These are phyloP conservation scores for Sphinx pinastri DNA, from an alignment of 2,888 invertebrate genomes.

Conservation along the genomic window DNA sequence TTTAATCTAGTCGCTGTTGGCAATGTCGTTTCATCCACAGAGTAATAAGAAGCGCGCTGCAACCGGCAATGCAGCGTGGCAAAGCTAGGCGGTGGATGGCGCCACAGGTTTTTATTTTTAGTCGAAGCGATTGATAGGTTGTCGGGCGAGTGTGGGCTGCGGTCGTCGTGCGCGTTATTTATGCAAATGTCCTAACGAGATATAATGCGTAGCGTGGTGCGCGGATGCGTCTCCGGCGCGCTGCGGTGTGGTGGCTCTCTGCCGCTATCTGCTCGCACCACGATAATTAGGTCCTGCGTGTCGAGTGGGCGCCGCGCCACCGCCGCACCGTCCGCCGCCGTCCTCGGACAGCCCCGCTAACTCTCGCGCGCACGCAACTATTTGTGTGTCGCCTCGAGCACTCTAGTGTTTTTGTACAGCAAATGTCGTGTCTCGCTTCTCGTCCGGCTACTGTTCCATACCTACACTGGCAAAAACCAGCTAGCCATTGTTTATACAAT, in stretches of 20 bases:
- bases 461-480: constrained; percentile 50
- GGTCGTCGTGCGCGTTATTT: constrained; percentile 72
- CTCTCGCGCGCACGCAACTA: constrained; percentile 61
- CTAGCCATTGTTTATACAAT: constrained; percentile 57
- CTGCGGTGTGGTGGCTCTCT: constrained; percentile 19
- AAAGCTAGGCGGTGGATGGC: constrained; percentile 49
- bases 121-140: constrained; percentile 74
- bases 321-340: constrained; percentile 47
- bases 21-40: constrained; percentile 54
- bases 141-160: constrained; percentile 62
- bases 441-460: constrained; percentile 62
- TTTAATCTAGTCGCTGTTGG: constrained; percentile 70
- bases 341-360: constrained; percentile 40
- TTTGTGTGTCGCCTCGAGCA: constrained; percentile 81
- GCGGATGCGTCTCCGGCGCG: constrained; percentile 62
- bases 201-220: constrained; percentile 70
- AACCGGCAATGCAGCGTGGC: constrained; percentile 44
- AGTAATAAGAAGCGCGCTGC: constrained; percentile 53
- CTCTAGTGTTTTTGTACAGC: constrained; percentile 71
- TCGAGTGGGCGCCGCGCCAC: constrained; percentile 50
- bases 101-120: constrained; percentile 74
- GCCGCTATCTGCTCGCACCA: constrained; percentile 65
- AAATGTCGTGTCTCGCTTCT: constrained; percentile 63
- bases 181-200: constrained; percentile 83
- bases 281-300: constrained; percentile 81